Base-by-base conservation (phyloP, 1,140 invertebrate genomes). In the Pseudomyrmex gracilis region DNA sequence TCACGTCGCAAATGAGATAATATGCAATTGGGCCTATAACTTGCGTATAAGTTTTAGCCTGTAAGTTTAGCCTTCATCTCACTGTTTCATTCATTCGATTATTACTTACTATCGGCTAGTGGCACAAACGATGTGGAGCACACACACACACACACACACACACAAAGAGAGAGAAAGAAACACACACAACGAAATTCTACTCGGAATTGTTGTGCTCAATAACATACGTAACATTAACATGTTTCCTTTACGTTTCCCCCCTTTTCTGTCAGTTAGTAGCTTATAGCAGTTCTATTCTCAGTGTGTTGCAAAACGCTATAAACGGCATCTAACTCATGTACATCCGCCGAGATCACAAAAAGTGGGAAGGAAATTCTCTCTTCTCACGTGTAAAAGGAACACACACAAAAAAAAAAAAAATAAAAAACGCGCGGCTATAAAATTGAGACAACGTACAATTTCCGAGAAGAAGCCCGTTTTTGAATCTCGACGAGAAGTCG, bases 281-380 rank as follows among this genome's bases (percentile, higher is more conserved):
- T 77, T 80, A 80, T 15, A 60, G 22, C 60, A 64, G 43, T 80
- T 53, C 60, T 24, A 67, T 58, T 80, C 66, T 80, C 43, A 57
- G 34, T 80, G 34, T 80, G 76, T 80, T 80, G 66, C 76, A 71
- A 34, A 80, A 80, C 66, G 53, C 66, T 80, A 80, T 80, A 70
- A 34, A 34, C 57, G 43, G 66, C 71, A 80, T 43, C 76, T 80
- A 78, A 80, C 66, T n/a, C n/a, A 80, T 20, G 71, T 80, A 71
- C 64, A 68, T 34, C 61, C 63, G 57, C 51, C 22, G 13, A 53
- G 9, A 70, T 34, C 53, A 51, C 53, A 49, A 45, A 20, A 78
- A 34, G 34, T 34, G 58, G 20, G 60, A 12, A 8, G 34, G 34
- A 22, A 49, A 67, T 43, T 67, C 34, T 70, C 63, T 24, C 17